These are phyloP conservation scores for Cheirogaleus major DNA, from an alignment of 2,797 vertebrate species.

Conservation along the genomic window DNA sequence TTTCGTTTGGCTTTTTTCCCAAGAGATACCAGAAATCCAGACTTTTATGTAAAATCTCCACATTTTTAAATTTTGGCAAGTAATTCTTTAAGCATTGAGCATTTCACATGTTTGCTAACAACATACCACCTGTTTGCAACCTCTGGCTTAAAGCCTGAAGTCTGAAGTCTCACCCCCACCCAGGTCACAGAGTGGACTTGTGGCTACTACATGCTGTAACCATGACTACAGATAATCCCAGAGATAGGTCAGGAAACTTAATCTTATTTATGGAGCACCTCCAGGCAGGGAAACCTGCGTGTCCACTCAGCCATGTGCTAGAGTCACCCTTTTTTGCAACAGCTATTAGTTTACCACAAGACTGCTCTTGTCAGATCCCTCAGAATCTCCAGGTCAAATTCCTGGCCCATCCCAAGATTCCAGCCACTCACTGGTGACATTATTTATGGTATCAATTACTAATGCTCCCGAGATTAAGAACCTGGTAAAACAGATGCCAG, in stretches of 20 bases:
- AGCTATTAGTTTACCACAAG: constrained; percentile 72
- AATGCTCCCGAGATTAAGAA: constrained; percentile 73
- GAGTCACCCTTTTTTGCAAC: constrained; percentile 44
- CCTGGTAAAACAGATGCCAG: constrained; percentile 61
- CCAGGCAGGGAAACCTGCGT: constrained; percentile 54
- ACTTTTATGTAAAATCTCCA: background rate
- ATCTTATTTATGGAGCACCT: constrained; percentile 66
- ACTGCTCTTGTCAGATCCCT: constrained; percentile 30
- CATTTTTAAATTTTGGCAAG: background rate
- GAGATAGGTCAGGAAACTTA: constrained; percentile 64
- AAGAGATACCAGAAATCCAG: background rate
- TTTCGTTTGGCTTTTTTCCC: background rate
- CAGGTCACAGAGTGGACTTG: background rate
- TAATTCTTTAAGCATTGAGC: background rate
- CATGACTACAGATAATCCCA: constrained; percentile 63
- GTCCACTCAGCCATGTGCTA: constrained; percentile 66
- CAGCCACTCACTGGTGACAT: constrained; percentile 69
- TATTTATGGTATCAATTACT: constrained; percentile 74
- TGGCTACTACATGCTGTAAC: background rate
- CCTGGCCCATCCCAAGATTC: constrained; percentile 76
- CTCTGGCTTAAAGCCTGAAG: background rate
- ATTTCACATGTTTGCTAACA: background rate
- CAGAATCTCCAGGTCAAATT: constrained; percentile 74
- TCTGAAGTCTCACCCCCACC: background rate
- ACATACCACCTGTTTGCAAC: background rate